A percentile compares a stretch with the other conserved stretches of the same genome.
Evolutionary conservation across 1,140 invertebrate species (phyloP).

Genomic region (Carposina sasakii): DNA sequence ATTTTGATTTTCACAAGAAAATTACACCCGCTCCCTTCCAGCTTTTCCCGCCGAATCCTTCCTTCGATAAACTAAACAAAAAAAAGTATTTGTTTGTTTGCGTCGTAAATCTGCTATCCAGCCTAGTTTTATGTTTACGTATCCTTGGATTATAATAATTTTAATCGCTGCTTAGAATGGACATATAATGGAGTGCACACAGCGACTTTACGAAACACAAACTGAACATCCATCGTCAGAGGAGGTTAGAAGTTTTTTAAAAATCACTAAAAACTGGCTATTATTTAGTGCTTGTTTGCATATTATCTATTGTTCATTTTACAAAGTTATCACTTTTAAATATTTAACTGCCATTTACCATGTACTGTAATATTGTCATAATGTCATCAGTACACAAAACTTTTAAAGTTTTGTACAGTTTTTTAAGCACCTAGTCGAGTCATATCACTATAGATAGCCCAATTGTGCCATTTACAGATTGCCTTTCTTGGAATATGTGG

Average conservation of each 20-base stretch:
- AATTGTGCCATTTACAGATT: slow-evolving; percentile 40
- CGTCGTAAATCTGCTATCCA: no score
- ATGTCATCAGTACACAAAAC: neutral
- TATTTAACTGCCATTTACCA: neutral
- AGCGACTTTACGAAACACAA: slow-evolving; percentile 33
- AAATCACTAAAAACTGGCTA: neutral
- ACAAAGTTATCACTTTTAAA: neutral
- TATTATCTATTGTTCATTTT: neutral
- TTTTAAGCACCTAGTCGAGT: no score
- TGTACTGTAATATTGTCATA: neutral
- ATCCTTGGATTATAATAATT: no score
- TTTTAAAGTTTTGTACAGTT: slow-evolving; percentile 3
- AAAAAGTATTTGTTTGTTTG: no score
- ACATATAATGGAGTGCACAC: slow-evolving; percentile 41
- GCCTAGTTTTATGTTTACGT: no score
- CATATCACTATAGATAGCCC: no score
- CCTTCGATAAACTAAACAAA: no score
- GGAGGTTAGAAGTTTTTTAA: slow-evolving; percentile 34
- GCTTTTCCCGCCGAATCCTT: no score
- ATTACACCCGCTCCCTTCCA: no score
- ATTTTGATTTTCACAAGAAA: no score
- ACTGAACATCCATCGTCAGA: slow-evolving; percentile 33
- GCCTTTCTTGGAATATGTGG: slow-evolving; percentile 59
- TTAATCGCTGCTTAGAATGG: no score
- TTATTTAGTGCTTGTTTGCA: neutral